Conservation (phyloP, 2,888 invertebrate species). For the Drosophila atripex region DNA sequence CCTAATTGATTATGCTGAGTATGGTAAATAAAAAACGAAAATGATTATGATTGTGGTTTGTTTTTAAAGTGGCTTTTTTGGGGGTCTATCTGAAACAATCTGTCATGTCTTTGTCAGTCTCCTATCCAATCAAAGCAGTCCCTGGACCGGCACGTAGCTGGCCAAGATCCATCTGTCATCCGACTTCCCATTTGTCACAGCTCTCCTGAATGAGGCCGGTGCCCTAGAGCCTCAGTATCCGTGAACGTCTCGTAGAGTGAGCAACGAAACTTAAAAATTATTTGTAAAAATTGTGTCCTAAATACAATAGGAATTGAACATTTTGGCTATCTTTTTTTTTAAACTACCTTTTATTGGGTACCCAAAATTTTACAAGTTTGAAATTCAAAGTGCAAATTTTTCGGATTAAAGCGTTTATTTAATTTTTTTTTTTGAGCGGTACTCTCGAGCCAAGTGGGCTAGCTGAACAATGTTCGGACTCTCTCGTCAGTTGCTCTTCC, state of each 20-base stretch:
- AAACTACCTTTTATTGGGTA: conserved; percentile 14
- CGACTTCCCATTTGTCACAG: background rate
- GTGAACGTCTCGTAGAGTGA: conserved; percentile 52
- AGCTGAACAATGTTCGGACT: conserved; percentile 62
- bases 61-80: background rate
- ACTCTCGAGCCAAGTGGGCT: conserved; percentile 2
- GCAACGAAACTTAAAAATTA: conserved; percentile 52
- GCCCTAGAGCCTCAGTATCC: conserved; percentile 39
- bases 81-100: no score
- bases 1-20: conserved; percentile 58
- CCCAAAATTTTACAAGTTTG: background rate
- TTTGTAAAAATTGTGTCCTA: conserved; percentile 47
- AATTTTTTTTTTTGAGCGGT: conserved; percentile 2
- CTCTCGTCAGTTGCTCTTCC: conserved; percentile 50
- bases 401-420: background rate
- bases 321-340: background rate
- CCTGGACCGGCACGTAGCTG: conserved; percentile 5
- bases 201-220: background rate
- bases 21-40: conserved; percentile 38
- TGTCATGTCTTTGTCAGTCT: no score
- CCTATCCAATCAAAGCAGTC: conserved; percentile 13
- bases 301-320: background rate
- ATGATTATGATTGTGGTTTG: background rate
- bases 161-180: conserved; percentile 14
- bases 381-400: conserved; percentile 2